phyloP scores from a whole-genome alignment of 2,888 invertebrate genomes.

The Diplazon laetatorius region DNA sequence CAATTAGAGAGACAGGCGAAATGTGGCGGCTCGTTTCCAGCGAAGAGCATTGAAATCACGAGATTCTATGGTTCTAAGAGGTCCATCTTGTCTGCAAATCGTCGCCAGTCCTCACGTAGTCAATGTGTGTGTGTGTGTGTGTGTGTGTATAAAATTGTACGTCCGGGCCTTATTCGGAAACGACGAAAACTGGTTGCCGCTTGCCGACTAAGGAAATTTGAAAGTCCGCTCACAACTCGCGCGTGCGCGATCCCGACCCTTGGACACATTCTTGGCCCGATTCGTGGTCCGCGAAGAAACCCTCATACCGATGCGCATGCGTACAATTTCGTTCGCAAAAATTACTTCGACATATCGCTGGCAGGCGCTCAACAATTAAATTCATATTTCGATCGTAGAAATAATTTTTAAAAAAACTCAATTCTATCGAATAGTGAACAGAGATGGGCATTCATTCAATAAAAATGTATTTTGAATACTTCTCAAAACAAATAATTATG shows the following conservation, averaged over 20 bases:
- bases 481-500: too few relatives aligned
- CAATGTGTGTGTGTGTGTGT: not conserved
- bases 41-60: too few relatives aligned
- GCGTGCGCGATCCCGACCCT: conserved; percentile 39
- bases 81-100: conserved; percentile 30
- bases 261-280: conserved; percentile 50
- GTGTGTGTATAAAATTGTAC: not conserved
- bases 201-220: conserved; percentile 69
- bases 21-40: too few relatives aligned
- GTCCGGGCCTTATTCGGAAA: conserved; percentile 62
- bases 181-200: conserved; percentile 65
- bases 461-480: too few relatives aligned
- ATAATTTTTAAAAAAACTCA: too few relatives aligned
- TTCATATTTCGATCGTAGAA: too few relatives aligned
- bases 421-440: too few relatives aligned
- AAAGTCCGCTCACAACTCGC: conserved; percentile 56
- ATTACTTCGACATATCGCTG: too few relatives aligned
- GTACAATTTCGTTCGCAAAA: not conserved
- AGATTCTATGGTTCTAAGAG: too few relatives aligned
- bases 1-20: too few relatives aligned
- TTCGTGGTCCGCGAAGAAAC: conserved; percentile 25
- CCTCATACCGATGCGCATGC: not conserved
- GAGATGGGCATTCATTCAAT: too few relatives aligned
- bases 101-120: conserved; percentile 36
- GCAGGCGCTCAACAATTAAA: too few relatives aligned